Base-by-base conservation (phyloP, 2,113 vertebrate species). In the Triplophysa siluroides region DNA sequence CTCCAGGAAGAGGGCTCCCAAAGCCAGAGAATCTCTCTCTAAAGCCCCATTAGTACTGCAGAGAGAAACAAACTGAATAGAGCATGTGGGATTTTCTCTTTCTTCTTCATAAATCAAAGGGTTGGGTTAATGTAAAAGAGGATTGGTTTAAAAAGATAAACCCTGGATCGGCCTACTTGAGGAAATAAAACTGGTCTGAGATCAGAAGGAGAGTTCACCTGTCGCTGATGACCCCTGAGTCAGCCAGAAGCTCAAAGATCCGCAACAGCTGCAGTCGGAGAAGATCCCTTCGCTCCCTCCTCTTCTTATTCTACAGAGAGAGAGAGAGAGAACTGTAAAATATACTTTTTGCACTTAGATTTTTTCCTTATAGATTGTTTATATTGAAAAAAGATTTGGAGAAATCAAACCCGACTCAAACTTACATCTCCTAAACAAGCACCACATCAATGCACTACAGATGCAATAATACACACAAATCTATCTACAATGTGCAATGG, bases 161-260 rank as follows among this genome's bases (percentile, higher is more conserved):
- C 58, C n/a, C 41, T 8, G 21, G 56, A 74, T 74, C 61, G 23
- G 58, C 9, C n/a, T 60, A 11, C 8, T 43, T 45, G 61, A 74
- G 54, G 2, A 21, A 3, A 73, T 8, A 60, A 73, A 60, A 47
- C 26, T 5, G 16, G 56, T 41, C 8, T 69, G 11, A 38, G 18
- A 43, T 14, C 16, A 65, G 29, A 2, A 24, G 64, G 65, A 26
- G n/a, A 68, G 41, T 85, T 38, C 92, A 98, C 98, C 96, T 98
- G 93, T 99, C 97, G 91, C 97, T 99, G 91, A 99, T 98, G 18
- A 99, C 97, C 56, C 94, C 95, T 19, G 97, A 97, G 76, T 97
- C 98, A 54, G 97, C 98, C 87, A 99, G 88, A 61, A 99, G 94
- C 78, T 99, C 98, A 89, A 99, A 99, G 85, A 99, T 98, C 73